These are phyloP conservation scores for Tonatia bakeri DNA, from an alignment of 2,113 vertebrate species.

Conservation along the genomic window DNA sequence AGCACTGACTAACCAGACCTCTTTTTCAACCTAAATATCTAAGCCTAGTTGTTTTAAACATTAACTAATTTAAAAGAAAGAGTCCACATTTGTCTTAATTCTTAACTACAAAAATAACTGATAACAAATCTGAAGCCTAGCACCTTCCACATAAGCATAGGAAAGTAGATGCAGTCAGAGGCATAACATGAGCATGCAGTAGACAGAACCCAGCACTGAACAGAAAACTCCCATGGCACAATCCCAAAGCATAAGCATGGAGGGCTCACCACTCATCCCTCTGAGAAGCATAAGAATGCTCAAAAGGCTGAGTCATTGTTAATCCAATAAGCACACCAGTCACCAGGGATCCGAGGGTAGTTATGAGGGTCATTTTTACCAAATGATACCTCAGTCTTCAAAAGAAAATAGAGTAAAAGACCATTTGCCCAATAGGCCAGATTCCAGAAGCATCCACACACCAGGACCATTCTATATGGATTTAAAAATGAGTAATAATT, in stretches of 20 bases:
- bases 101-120: background rate
- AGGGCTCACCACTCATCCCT: fast-evolving
- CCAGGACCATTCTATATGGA: background rate
- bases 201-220: background rate
- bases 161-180: background rate
- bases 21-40: background rate
- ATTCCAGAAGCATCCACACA: background rate
- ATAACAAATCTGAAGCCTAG: background rate
- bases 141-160: background rate
- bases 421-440: background rate
- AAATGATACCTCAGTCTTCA: background rate
- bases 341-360: background rate
- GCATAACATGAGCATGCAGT: background rate
- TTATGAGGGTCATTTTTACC: background rate
- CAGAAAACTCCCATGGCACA: background rate
- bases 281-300: background rate
- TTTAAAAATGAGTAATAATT: background rate
- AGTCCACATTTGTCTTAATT: background rate
- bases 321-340: background rate
- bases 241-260: background rate
- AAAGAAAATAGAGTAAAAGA: background rate
- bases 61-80: background rate
- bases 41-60: background rate
- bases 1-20: background rate
- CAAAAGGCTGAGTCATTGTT: background rate